These are phyloP conservation scores for Eumeta japonica DNA, from an alignment of 1,140 invertebrate genomes.

Conservation along the genomic window DNA sequence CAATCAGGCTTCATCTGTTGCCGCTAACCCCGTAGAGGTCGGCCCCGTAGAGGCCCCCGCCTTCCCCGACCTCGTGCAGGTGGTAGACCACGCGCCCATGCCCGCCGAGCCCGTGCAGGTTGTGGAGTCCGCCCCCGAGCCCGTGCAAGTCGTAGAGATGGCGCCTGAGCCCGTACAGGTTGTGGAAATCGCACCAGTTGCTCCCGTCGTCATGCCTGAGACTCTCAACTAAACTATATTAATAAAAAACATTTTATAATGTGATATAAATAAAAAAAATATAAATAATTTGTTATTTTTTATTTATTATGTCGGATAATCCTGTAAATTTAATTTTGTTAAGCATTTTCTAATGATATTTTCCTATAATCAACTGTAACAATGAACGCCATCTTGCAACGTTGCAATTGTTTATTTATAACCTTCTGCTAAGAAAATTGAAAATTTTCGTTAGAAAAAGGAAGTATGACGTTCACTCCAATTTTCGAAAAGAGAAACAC, in stretches of 20 bases:
- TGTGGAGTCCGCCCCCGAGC: slow-evolving; percentile 1
- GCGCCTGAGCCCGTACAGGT: not conserved
- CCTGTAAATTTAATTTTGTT: not conserved
- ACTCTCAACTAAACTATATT: slow-evolving; percentile 1
- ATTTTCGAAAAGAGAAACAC: not conserved
- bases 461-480: not conserved
- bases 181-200: not conserved
- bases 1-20: slow-evolving; percentile 11
- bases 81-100: slow-evolving; percentile 4
- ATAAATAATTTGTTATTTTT: not conserved
- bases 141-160: not conserved
- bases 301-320: not conserved
- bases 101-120: not conserved
- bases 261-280: not conserved
- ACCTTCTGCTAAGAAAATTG: not conserved
- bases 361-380: not conserved
- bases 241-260: not conserved
- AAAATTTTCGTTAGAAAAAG: not conserved
- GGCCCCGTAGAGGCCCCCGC: slow-evolving; percentile 9
- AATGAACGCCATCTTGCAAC: not conserved
- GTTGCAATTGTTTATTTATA: not conserved
- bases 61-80: not conserved
- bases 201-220: not conserved
- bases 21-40: slow-evolving; percentile 3
- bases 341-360: not conserved